Base-by-base conservation (phyloP, 2,888 invertebrate genomes). In the Corbicula japonica region DNA sequence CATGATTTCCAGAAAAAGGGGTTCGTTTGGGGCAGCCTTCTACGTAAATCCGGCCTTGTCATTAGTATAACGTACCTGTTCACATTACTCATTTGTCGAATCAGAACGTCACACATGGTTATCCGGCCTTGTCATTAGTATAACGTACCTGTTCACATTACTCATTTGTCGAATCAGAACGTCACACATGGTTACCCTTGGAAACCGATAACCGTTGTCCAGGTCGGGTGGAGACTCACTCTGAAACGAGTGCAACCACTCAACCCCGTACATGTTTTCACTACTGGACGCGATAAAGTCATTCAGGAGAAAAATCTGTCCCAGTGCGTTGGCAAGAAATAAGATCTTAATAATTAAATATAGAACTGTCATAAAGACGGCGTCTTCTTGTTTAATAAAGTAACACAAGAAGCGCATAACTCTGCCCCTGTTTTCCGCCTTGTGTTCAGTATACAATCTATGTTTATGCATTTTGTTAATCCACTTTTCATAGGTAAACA, bases 291-390 rank as follows among this genome's bases (percentile, higher is more conserved):
- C 80, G 56, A 91, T 76, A 69, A 91, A 91, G 10, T 84, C 84
- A 68, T 91, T 91, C 44, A 91, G 82, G 6, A 91, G 74, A 76
- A 89, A 90, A 48, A 93, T 87, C 77, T 93, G 92, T 35, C 88
- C 88, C 58, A 92, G 85, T 38, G 91, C 88, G 76, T 92, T 92
- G 38, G 73, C 76, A 6, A 89, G 85, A 68, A 89, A 91, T 18
- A 91, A 76, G 18, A 88, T 52, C 75, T 92, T 92, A 35, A 86
- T 75, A 44, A 90, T 81, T 26, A 91, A 75, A 71, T 90, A 91
- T 60, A 92, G 83, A 0, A 88, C 87, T 4, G 89, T 86, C 2
- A 91, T 83, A 75, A 88, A 91, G 41, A 87, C 88, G 2, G 91
- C 90, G 26, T 88, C 87, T 12, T 89, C 70, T 50, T 88, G 88